Conservation (phyloP, 2,113 vertebrate species). For the Ochotona princeps region DNA sequence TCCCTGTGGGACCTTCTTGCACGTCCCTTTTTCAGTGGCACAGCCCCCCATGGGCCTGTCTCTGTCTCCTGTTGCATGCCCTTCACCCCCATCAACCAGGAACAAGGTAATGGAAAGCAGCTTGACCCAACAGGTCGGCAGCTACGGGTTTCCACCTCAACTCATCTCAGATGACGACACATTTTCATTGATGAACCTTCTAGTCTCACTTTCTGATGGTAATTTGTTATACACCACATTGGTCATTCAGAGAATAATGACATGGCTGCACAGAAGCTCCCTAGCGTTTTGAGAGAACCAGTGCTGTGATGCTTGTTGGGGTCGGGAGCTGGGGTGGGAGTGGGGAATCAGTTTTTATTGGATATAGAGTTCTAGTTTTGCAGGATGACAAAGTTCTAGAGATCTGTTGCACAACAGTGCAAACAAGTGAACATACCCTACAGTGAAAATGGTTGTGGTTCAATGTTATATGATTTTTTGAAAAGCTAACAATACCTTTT, state of each 20-base stretch:
- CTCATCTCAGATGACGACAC: not conserved
- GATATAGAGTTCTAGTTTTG: not conserved
- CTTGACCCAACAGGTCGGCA: no score
- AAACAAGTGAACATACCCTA: not conserved
- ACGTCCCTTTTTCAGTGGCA: not conserved
- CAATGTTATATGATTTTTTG: not conserved
- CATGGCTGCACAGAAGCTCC: not conserved
- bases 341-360: not conserved
- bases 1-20: not conserved
- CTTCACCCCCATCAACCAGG: not conserved
- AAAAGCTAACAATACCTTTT: not conserved
- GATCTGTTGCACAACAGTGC: not conserved
- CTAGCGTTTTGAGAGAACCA: not conserved
- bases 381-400: constrained; percentile 1
- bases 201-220: not conserved
- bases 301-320: not conserved
- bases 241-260: not conserved
- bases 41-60: not conserved
- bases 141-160: not conserved
- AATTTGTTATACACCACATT: not conserved
- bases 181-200: not conserved
- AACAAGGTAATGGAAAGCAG: not conserved
- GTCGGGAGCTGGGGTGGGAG: not conserved
- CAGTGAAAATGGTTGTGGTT: not conserved
- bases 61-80: not conserved